Evolutionary conservation across 2,113 vertebrate genomes (phyloP), one percentile per base, ranked within the genome.

Genomic region (Ornithorhynchus anatinus): DNA sequence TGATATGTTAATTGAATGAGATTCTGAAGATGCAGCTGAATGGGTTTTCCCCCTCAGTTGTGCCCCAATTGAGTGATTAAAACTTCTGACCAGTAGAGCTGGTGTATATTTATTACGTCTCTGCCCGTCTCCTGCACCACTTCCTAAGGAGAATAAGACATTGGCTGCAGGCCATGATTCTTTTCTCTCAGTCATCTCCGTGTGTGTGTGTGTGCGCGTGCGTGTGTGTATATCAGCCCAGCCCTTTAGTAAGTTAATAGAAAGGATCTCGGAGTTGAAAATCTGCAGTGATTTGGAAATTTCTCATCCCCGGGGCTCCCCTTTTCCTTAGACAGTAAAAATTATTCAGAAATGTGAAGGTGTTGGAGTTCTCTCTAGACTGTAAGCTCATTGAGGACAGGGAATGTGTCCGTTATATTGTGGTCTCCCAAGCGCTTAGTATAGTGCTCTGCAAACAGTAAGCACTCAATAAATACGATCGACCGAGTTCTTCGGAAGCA

Each of bases 1-100:
- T 88, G 70, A 73, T 82, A 88, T 80, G 86, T 90, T 91, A 84
- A 90, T 87, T 85, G 81, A 89, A 88, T 87, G 75, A 72, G 68
- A 88, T 86, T 83, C 77, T 78, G 32, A 72, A 82, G 63, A 67
- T 84, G 35, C 47, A 80, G 51, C 58, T 85, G 73, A 81, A 69
- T 78, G 66, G 75, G 66, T 87, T 84, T 89, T 64, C 59, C 44
- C 16, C 73, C 60, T 64, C 60, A 84, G 82, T 85, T 61, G 37
- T 77, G 59, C 48, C 70, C 77, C 74, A 86, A 59, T 67, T 79
- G 77, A 76, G 69, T 82, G 71, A 71, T 85, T n/a, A 84, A 85
- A 88, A 69, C 58, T 83, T 85, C 66, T 89, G 80, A 85, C 82
- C 65, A 81, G 60, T 61, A 82, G 75, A 83, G 65, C 76, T 64